phyloP scores from a whole-genome alignment of 2,888 invertebrate species.

The Pyrocoelia pectoralis region DNA sequence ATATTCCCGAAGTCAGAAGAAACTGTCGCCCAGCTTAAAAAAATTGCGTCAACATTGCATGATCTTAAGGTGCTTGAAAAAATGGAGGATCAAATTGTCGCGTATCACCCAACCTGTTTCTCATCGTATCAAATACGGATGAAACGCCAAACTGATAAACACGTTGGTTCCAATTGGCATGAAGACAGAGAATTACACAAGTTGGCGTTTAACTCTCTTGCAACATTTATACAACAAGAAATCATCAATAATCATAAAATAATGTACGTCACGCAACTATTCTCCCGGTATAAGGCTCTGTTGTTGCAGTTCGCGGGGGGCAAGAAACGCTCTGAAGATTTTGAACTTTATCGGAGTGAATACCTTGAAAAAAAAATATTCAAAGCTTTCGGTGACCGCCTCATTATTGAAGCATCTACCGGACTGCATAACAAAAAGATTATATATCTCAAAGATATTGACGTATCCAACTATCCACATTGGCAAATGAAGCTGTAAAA shows the following conservation, averaged over 20 bases:
- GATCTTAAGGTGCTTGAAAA: constrained; percentile 2
- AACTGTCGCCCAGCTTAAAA: neutral
- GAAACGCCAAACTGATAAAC: neutral
- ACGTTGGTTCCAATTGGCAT: constrained; percentile 4
- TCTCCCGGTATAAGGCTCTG: constrained; percentile 1
- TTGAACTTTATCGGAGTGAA: neutral
- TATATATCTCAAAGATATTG: neutral
- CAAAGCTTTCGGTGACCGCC: neutral
- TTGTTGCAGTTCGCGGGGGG: neutral
- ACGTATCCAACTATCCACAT: neutral
- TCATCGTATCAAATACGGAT: neutral
- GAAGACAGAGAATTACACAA: neutral
- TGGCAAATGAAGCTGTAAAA: constrained; percentile 6
- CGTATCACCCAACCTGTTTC: neutral
- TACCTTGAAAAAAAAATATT: neutral
- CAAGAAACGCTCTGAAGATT: constrained; percentile 4
- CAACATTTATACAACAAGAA: constrained; percentile 1
- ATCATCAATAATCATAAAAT: neutral
- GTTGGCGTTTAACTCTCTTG: neutral
- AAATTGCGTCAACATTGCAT: neutral
- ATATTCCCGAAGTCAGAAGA: too few relatives aligned
- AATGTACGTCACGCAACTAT: neutral
- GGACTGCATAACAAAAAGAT: constrained; percentile 3
- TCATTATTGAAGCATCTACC: constrained; percentile 4
- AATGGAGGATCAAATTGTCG: neutral